Percentiles rank a stretch among this genome's conserved stretches.
phyloP scores from a whole-genome alignment of 2,113 vertebrate genomes.

The Thermophis baileyi region DNA sequence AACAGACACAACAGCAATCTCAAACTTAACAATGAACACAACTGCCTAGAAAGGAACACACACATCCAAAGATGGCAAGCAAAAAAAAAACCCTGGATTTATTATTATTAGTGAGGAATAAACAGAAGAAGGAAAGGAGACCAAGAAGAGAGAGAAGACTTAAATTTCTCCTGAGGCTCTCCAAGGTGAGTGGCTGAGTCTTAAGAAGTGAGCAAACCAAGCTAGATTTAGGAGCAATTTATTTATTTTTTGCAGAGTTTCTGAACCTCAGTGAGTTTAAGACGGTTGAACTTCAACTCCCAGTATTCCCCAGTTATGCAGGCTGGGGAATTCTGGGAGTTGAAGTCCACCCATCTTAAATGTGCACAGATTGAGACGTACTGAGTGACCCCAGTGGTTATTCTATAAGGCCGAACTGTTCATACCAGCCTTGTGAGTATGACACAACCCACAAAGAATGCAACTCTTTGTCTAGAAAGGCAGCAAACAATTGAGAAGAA shows the following conservation, averaged over 20 bases:
- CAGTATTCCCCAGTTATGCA: not conserved
- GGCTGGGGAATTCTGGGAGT: not conserved
- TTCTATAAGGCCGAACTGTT: not conserved
- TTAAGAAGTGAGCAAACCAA: not conserved
- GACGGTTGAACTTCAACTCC: not conserved
- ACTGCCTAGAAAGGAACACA: not conserved
- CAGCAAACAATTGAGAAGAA: not conserved
- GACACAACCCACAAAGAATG: not conserved
- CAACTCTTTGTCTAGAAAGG: not conserved
- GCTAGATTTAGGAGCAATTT: not conserved
- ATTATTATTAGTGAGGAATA: not conserved
- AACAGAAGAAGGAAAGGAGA: not conserved
- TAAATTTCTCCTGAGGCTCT: not conserved
- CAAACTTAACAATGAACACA: not conserved
- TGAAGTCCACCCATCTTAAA: not conserved
- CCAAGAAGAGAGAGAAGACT: not conserved
- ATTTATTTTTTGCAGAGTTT: not conserved
- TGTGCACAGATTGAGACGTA: not conserved
- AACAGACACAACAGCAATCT: not conserved
- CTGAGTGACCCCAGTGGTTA: not conserved
- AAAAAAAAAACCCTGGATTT: too few relatives aligned
- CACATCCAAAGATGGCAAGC: not conserved
- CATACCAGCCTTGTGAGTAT: not conserved
- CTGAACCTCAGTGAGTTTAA: not conserved
- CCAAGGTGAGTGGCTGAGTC: not conserved